Percentiles rank a stretch among this genome's conserved stretches.
These are phyloP conservation scores for Pelobates cultripes DNA, from an alignment of 2,797 vertebrate genomes.

Conservation along the genomic window DNA sequence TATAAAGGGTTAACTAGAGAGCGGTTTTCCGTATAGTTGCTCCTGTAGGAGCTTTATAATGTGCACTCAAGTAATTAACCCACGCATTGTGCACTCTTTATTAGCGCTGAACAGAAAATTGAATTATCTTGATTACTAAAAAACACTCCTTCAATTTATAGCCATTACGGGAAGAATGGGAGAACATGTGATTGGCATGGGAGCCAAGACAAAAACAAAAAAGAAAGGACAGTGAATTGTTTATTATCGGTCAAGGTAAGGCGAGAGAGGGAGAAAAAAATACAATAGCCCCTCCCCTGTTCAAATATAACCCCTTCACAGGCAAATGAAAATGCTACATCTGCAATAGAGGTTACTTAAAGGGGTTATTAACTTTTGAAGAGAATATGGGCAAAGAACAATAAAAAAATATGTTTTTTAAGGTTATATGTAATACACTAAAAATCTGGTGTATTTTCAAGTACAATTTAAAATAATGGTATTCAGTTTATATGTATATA, in stretches of 20 bases:
- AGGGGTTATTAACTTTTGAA: too few species aligned
- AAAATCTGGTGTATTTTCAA: not conserved
- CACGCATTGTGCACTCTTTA: constrained; percentile 22
- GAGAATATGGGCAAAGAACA: not conserved
- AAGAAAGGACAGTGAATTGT: not conserved
- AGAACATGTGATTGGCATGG: constrained; percentile 5
- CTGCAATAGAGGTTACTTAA: too few species aligned
- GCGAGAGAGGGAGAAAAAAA: not conserved
- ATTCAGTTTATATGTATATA: not conserved
- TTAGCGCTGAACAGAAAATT: constrained; percentile 30
- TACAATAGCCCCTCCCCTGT: not conserved
- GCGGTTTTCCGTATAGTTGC: not conserved
- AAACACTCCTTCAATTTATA: constrained; percentile 48
- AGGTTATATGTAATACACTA: constrained; percentile 1
- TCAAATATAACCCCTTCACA: not conserved
- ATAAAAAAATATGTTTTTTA: not conserved
- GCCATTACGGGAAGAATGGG: constrained; percentile 22
- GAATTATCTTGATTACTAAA: constrained; percentile 46
- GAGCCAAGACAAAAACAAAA: not conserved
- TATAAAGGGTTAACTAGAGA: constrained; percentile 8
- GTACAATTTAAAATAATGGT: constrained; percentile 21
- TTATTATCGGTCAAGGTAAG: not conserved
- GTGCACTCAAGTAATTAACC: constrained; percentile 32
- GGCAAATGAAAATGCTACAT: too few species aligned
- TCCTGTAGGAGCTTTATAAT: not conserved